phyloP scores from a whole-genome alignment of 2,797 vertebrate species.

The Garrulus glandarius region DNA sequence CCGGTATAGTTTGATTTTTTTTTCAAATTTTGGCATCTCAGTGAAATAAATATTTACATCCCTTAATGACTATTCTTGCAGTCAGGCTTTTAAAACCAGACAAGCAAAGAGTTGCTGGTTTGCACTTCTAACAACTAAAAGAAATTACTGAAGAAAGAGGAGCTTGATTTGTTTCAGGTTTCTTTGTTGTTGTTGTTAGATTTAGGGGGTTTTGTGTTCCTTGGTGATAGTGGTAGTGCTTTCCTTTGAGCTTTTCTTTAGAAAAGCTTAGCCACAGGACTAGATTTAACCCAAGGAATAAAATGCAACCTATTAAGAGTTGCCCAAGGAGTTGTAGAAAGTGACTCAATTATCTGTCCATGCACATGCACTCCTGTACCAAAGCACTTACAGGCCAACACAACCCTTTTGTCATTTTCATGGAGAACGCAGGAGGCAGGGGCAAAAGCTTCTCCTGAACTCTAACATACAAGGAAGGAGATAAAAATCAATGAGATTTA shows the following conservation, averaged over 20 bases:
- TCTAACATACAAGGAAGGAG: background rate
- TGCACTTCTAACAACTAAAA: background rate
- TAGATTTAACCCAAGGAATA: background rate
- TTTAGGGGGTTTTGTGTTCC: accelerated
- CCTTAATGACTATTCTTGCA: background rate
- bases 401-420: background rate
- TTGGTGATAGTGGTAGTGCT: background rate
- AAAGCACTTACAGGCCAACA: background rate
- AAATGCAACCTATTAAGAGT: background rate
- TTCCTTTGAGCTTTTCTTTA: background rate
- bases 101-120: background rate
- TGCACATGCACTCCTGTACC: background rate
- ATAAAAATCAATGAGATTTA: background rate
- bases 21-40: background rate
- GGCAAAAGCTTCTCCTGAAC: background rate
- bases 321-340: background rate
- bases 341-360: background rate
- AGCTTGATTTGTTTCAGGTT: background rate
- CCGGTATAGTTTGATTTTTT: background rate
- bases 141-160: background rate
- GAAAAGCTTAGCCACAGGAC: background rate
- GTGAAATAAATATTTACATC: background rate
- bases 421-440: accelerated
- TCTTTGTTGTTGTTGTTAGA: background rate
- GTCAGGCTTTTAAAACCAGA: background rate